These are phyloP conservation scores for Pseudochirops cupreus DNA, from an alignment of 2,797 vertebrate species.

Conservation along the genomic window DNA sequence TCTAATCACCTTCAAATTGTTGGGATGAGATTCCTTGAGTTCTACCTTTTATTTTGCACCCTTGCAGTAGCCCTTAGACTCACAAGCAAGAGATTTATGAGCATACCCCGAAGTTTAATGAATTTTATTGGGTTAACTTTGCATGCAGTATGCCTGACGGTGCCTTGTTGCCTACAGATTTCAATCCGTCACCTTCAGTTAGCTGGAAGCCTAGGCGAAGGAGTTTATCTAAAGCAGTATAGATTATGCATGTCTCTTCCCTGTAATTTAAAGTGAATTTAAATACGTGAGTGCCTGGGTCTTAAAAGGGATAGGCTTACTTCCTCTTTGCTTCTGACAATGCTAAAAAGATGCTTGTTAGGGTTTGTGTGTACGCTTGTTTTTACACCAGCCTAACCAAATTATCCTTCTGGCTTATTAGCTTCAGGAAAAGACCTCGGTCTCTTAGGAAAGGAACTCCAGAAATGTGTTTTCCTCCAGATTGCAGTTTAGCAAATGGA, in stretches of 20 bases:
- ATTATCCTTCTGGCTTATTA: neutral
- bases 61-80: conserved; percentile 58
- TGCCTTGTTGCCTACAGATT: conserved; percentile 35
- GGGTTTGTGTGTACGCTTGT: conserved; percentile 49
- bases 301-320: conserved; percentile 55
- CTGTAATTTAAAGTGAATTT: conserved; percentile 53
- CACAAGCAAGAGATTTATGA: conserved; percentile 74
- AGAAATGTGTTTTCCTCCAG: conserved; percentile 45
- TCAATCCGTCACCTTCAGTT: conserved; percentile 20
- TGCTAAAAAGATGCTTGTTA: conserved; percentile 45
- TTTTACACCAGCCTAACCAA: conserved; percentile 35
- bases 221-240: conserved; percentile 6
- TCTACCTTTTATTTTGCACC: conserved; percentile 65
- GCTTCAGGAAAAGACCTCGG: conserved; percentile 47
- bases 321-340: conserved; percentile 44
- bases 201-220: neutral
- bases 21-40: conserved; percentile 38
- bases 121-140: conserved; percentile 79
- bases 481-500: conserved; percentile 14
- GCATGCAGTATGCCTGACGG: conserved; percentile 58
- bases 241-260: conserved; percentile 17
- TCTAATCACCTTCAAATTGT: conserved; percentile 56
- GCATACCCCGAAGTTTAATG: conserved; percentile 72
- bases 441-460: conserved; percentile 16
- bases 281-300: conserved; percentile 61